A percentile compares a stretch with the other conserved stretches of the same genome.
These are phyloP conservation scores for Habropoda laboriosa DNA, from an alignment of 1,140 invertebrate genomes.

Conservation along the genomic window DNA sequence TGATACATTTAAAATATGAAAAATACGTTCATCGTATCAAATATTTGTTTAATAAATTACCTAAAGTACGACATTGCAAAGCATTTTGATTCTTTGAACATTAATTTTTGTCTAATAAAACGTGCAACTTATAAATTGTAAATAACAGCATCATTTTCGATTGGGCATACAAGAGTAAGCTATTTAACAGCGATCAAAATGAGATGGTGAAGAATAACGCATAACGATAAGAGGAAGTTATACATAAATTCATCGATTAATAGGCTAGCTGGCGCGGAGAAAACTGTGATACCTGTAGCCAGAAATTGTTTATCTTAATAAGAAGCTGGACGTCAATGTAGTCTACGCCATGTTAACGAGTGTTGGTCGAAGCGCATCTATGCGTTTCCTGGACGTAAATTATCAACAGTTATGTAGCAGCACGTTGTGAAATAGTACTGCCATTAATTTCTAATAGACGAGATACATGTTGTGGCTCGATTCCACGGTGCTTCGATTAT, in stretches of 20 bases:
- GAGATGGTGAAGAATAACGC: neutral
- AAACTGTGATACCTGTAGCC: no score
- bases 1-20: no score
- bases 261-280: neutral
- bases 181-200: neutral
- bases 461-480: conserved; percentile 18
- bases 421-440: conserved; percentile 58
- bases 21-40: no score
- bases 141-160: neutral
- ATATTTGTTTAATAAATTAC: no score
- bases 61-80: no score
- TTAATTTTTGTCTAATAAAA: no score
- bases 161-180: no score
- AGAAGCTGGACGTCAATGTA: conserved; percentile 14
- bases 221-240: neutral
- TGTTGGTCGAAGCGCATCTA: no score
- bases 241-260: neutral
- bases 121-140: no score
- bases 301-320: conserved; percentile 38
- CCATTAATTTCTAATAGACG: conserved; percentile 64
- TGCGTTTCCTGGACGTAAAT: conserved; percentile 50
- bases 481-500: neutral
- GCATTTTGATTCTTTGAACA: no score
- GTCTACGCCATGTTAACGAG: conserved; percentile 32
- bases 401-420: conserved; percentile 62